Percentiles rank a stretch among this genome's conserved stretches.
Conservation (phyloP, 1,140 invertebrate genomes). For the Cardiocondyla obscurior region DNA sequence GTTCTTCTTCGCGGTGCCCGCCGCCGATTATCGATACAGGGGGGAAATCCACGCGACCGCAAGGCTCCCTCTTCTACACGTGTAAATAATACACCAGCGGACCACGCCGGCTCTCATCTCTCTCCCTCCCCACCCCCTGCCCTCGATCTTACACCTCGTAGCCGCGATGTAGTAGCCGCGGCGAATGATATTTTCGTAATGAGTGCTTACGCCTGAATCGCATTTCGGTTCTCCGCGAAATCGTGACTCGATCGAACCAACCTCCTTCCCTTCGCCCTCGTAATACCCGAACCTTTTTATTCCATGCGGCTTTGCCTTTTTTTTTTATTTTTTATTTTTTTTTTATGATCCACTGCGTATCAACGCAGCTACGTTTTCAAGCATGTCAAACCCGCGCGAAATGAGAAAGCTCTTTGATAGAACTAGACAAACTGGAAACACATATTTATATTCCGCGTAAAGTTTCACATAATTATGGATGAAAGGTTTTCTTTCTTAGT, state of each 20-base stretch:
- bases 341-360: background rate
- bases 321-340: background rate
- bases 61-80: conserved; percentile 73
- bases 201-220: conserved; percentile 68
- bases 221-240: conserved; percentile 40
- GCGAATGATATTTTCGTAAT: conserved; percentile 46
- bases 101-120: conserved; percentile 67
- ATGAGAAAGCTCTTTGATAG: background rate
- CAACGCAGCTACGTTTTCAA: background rate
- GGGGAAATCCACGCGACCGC: conserved; percentile 65
- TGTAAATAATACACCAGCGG: conserved; percentile 79
- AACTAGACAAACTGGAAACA: background rate
- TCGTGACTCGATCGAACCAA: conserved; percentile 66
- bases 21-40: conserved; percentile 55
- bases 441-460: background rate
- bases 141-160: conserved; percentile 56
- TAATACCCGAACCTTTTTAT: background rate
- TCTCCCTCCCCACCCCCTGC: no score
- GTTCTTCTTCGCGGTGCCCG: conserved; percentile 20
- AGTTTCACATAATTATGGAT: background rate
- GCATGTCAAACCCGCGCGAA: background rate
- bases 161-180: conserved; percentile 62
- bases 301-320: background rate
- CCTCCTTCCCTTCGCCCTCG: background rate
- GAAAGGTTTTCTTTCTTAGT: background rate